Evolutionary conservation across 2,888 invertebrate species (phyloP).

Genomic region (Halocaridina rubra): DNA sequence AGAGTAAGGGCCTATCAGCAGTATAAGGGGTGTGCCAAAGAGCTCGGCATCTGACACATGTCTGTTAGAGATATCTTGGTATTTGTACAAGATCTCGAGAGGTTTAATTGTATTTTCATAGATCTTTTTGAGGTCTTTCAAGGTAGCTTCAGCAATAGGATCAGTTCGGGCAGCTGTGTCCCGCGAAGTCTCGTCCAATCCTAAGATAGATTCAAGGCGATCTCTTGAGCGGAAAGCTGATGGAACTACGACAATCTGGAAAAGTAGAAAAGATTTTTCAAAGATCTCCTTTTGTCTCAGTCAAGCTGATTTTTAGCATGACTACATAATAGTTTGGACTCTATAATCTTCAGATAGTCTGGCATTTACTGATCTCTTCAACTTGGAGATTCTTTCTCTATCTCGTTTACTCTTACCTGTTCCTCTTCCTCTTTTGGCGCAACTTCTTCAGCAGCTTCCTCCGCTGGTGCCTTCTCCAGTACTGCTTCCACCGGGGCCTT

Average conservation of each 20-base stretch:
- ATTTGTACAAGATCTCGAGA: conserved; percentile 89
- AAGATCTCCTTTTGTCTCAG: too few species aligned
- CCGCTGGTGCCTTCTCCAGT: conserved; percentile 38
- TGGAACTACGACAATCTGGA: conserved; percentile 70
- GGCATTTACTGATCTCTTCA: too few species aligned
- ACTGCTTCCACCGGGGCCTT: conserved; percentile 39
- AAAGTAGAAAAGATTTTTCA: too few species aligned
- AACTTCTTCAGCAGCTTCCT: conserved; percentile 11
- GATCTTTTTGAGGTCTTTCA: conserved; percentile 85
- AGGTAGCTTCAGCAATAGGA: conserved; percentile 71
- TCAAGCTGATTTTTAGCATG: too few species aligned
- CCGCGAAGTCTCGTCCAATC: conserved; percentile 80
- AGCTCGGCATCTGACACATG: conserved; percentile 94
- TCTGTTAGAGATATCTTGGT: conserved; percentile 89
- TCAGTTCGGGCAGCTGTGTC: conserved; percentile 75
- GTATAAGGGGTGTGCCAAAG: conserved; percentile 89
- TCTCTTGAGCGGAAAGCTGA: conserved; percentile 76
- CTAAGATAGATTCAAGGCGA: conserved; percentile 83
- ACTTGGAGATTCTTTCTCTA: too few species aligned
- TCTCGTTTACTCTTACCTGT: too few species aligned
- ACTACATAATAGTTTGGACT: too few species aligned
- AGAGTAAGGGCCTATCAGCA: conserved; percentile 97
- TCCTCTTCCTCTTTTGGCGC: conserved; percentile 51
- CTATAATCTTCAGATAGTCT: too few species aligned
- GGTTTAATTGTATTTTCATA: conserved; percentile 91